phyloP scores from a whole-genome alignment of 37 sponge, comb jelly and placozoan genomes.

The Haliclona indistincta region DNA sequence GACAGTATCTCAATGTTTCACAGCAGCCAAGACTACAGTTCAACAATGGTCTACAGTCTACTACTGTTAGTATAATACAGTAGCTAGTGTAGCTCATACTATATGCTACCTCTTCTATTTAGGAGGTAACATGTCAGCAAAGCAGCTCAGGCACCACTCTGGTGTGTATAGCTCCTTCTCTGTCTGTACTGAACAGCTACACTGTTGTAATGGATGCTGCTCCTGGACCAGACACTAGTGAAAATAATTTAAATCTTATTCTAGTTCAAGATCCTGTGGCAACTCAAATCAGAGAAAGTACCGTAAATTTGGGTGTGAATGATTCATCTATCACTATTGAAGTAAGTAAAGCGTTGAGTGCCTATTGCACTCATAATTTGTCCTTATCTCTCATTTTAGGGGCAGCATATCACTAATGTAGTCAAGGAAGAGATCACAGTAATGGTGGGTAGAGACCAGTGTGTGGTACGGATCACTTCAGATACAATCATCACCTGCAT shows the following conservation, averaged over 20 bases:
- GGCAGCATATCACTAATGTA: conserved; percentile 27
- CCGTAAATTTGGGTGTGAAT: too few species aligned
- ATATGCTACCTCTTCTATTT: too few species aligned
- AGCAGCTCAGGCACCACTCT: conserved; percentile 5
- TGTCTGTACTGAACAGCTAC: background rate
- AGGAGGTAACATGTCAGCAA: too few species aligned
- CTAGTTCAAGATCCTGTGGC: background rate
- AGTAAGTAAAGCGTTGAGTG: too few species aligned
- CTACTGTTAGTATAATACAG: too few species aligned
- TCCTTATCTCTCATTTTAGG: conserved; percentile 30
- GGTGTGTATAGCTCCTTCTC: background rate
- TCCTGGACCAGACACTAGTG: conserved; percentile 6
- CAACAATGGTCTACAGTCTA: too few species aligned
- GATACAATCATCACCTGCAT: background rate
- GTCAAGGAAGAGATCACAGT: conserved; percentile 32
- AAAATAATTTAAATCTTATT: background rate
- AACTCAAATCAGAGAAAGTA: too few species aligned
- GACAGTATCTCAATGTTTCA: too few species aligned
- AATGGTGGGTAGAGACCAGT: conserved; percentile 23
- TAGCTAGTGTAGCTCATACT: too few species aligned
- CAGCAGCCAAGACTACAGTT: too few species aligned
- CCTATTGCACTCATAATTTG: background rate
- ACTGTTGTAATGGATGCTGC: conserved; percentile 25
- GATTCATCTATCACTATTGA: too few species aligned
- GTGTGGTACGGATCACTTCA: background rate